Conservation (phyloP, 2,113 vertebrate genomes). For the Megalops atlanticus region DNA sequence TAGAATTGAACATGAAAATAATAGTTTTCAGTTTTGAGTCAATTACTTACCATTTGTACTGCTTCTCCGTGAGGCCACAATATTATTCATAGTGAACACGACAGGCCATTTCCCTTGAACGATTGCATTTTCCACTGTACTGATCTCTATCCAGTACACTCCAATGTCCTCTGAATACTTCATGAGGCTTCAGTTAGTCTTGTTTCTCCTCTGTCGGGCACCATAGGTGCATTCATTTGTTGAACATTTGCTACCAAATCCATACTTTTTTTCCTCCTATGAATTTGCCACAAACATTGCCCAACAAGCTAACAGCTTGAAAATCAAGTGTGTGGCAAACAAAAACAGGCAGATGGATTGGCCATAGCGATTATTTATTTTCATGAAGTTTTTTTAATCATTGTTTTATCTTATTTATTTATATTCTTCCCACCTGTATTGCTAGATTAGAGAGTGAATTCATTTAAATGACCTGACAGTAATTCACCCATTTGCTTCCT, state of each 20-base stretch:
- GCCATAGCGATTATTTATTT: not conserved
- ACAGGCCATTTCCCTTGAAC: slow-evolving; percentile 21
- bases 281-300: not conserved
- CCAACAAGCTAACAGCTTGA: too few species aligned
- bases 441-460: too few species aligned
- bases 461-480: too few species aligned
- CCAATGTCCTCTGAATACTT: slow-evolving; percentile 14
- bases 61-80: not conserved
- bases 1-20: slow-evolving; percentile 21
- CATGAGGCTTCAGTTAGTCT: slow-evolving; percentile 16
- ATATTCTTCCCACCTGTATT: too few species aligned
- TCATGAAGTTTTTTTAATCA: not conserved
- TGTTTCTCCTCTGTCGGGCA: not conserved
- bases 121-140: slow-evolving; percentile 11
- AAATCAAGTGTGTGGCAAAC: not conserved
- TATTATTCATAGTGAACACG: slow-evolving; percentile 23
- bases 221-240: not conserved
- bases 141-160: not conserved
- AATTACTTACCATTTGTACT: not conserved
- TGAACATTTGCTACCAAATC: not conserved
- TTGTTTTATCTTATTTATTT: too few species aligned
- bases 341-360: not conserved
- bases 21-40: slow-evolving; percentile 20
- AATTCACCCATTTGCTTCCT: too few species aligned
- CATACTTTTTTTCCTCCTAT: not conserved